Base-by-base conservation (phyloP, 1,140 invertebrate species). In the Bombus pyrosoma region DNA sequence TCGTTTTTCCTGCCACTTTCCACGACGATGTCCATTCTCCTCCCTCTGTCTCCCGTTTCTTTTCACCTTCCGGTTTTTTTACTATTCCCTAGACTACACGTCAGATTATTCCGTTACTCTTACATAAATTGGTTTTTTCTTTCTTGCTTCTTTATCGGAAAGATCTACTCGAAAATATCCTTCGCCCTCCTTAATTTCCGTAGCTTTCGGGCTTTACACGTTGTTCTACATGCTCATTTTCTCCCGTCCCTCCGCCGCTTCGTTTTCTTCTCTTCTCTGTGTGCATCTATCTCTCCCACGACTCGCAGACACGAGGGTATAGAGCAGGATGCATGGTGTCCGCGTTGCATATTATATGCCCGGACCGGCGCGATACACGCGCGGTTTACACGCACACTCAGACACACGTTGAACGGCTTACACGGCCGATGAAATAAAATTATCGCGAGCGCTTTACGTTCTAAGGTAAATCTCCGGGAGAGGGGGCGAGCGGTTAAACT, bases 381-480 rank as follows among this genome's bases (percentile, higher is more conserved):
- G 71, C 71, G 64, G 64, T 34, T 59, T 79, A 71, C 75, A 69
- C 69, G 79, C 84, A 85, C 84, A 79, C 71, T 28, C 57, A 68
- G 18, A 37, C 37, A 75, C 47, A 81, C 53, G 59, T n/a, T 71
- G 78, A 74, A 81, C 83, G 79, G 71, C 57, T 68, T 85, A 81
- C 84, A 85, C 79, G 84, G 22, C 37, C 84, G 84, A 28, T 43
- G 78, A 85, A 85, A 85, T 85, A 85, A 85, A 85, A 85, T 85
- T 81, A 85, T 85, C 79, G 71, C 72, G 72, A 85, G 59, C 84
- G 78, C 32, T 37, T 53, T 66, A 43, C 79, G 84, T 81, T 81
- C 84, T 85, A 85, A 68, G 84, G 84, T 85, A 81, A 81, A 85
- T 81, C 83, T 85, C 25, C n/a, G 34, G 53, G 28, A 12, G 47